Percentiles rank a stretch among this genome's conserved stretches.
Conservation (phyloP, 2,888 invertebrate species). For the Venustoraphidia nigricollis region DNA sequence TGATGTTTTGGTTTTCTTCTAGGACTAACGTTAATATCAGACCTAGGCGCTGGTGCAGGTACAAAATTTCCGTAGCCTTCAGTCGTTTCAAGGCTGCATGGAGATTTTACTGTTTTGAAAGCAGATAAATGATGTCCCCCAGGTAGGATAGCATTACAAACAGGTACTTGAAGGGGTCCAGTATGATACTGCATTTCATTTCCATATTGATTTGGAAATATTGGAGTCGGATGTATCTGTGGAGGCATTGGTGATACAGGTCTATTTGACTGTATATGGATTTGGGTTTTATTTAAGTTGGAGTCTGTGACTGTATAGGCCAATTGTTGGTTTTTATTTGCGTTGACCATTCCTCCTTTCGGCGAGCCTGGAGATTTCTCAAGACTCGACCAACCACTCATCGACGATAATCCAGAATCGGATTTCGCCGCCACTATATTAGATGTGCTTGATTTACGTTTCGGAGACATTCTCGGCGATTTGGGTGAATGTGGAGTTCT, state of each 20-base stretch:
- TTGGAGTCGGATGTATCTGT: slow-evolving; percentile 10
- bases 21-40: slow-evolving; percentile 33
- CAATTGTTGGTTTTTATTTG: slow-evolving; percentile 4
- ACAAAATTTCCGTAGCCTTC: slow-evolving; percentile 34
- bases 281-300: slow-evolving; percentile 6
- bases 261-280: slow-evolving; percentile 8
- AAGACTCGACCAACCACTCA: slow-evolving; percentile 74
- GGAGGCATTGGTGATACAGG: slow-evolving; percentile 13
- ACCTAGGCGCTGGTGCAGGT: slow-evolving; percentile 34
- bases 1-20: slow-evolving; percentile 27
- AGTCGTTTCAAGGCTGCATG: slow-evolving; percentile 29
- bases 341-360: slow-evolving; percentile 29
- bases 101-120: slow-evolving; percentile 36
- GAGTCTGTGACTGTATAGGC: slow-evolving; percentile 3
- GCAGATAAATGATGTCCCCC: slow-evolving; percentile 37
- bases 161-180: slow-evolving; percentile 15
- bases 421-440: slow-evolving; percentile 64
- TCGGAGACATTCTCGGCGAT: slow-evolving; percentile 57
- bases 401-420: slow-evolving; percentile 73
- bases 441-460: slow-evolving; percentile 37
- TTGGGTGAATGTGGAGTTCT: slow-evolving; percentile 48
- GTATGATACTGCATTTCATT: slow-evolving; percentile 16
- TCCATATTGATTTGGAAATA: slow-evolving; percentile 16
- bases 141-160: slow-evolving; percentile 22
- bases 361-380: slow-evolving; percentile 77